Conservation (phyloP, 2,113 vertebrate genomes). For the Hyaena hyaena region DNA sequence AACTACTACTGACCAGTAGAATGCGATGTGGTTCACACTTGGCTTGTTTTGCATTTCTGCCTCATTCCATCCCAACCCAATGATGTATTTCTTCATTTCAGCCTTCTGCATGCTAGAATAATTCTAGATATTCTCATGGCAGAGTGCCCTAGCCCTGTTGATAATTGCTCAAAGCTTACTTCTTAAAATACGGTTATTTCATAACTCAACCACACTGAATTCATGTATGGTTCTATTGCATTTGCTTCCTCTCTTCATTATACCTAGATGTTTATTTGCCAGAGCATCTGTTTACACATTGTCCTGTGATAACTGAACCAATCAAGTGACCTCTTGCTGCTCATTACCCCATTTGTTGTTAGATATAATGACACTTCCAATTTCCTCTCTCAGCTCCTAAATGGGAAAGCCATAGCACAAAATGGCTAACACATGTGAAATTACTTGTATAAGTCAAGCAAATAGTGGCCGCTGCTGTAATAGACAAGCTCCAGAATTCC, state of each 20-base stretch:
- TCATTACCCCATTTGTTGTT: neutral
- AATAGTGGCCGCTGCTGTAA: neutral
- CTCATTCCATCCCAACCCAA: neutral
- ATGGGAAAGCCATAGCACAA: neutral
- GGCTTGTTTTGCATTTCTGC: neutral
- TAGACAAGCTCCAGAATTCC: neutral
- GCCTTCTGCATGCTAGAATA: neutral
- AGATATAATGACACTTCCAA: neutral
- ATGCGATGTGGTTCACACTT: neutral
- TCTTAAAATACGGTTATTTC: neutral
- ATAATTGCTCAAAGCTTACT: neutral
- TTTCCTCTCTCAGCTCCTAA: neutral
- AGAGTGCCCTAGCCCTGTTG: neutral
- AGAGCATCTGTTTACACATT: neutral
- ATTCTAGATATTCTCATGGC: neutral
- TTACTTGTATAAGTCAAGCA: neutral
- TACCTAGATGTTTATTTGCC: neutral
- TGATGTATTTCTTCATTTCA: neutral
- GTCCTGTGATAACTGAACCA: neutral
- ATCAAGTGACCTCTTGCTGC: neutral
- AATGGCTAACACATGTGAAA: neutral
- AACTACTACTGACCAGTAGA: neutral
- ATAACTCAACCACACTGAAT: neutral
- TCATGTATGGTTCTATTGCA: neutral
- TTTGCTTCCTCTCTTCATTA: neutral